Evolutionary conservation across 1,140 invertebrate genomes (phyloP).

Genomic region (Drosophila nigrodunni): DNA sequence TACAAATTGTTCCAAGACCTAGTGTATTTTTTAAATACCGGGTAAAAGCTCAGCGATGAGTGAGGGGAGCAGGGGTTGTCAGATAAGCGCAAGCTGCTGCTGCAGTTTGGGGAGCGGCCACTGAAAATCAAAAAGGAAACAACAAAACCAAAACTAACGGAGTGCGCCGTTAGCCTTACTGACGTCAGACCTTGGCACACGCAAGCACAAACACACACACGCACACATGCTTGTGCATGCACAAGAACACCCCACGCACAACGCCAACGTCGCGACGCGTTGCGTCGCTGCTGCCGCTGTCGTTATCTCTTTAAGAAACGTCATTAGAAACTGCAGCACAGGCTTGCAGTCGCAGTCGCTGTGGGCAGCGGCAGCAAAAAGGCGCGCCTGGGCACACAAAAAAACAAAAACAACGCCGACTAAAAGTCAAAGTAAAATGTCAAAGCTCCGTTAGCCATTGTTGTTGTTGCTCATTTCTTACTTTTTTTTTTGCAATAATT

Average conservation of each 20-base stretch:
- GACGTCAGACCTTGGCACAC: constrained; percentile 46
- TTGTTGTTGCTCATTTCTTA: constrained; percentile 19
- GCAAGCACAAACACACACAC: constrained; percentile 15
- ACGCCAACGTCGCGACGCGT: constrained; percentile 14
- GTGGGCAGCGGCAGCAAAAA: constrained; percentile 37
- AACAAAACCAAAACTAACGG: constrained; percentile 24
- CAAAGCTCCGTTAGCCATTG: constrained; percentile 36
- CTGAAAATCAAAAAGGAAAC: constrained; percentile 5
- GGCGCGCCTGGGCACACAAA: constrained; percentile 31
- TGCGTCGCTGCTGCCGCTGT: constrained; percentile 6
- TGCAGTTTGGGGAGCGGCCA: constrained; percentile 45
- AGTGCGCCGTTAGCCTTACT: constrained; percentile 42
- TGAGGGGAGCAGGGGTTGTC: background rate
- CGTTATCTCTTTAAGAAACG: constrained; percentile 53
- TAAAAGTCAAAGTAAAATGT: constrained; percentile 43
- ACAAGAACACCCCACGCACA: constrained; percentile 38
- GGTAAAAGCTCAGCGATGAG: background rate
- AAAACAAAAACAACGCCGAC: constrained; percentile 1
- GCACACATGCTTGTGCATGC: background rate
- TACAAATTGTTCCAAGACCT: too few species aligned
- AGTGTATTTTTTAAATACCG: background rate
- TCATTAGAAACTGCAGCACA: constrained; percentile 53
- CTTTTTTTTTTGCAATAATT: constrained; percentile 55
- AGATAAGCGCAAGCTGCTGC: constrained; percentile 25
- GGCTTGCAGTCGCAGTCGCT: too few species aligned